Evolutionary conservation across 2,113 vertebrate genomes (phyloP), one percentile per base, ranked within the genome.

Genomic region (Chauna torquata): DNA sequence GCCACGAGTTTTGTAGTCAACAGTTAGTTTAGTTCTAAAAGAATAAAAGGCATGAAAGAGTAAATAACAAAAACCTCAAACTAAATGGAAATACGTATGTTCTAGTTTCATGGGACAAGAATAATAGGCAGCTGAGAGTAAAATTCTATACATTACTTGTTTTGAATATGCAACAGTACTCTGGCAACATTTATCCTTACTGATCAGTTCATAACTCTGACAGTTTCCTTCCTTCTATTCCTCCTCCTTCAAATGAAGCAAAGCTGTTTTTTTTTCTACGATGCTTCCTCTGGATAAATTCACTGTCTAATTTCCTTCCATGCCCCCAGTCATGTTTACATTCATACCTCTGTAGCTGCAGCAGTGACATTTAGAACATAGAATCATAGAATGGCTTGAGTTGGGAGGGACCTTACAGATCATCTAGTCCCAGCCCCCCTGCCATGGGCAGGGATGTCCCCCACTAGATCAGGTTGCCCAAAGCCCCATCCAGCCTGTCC

Each of bases 41-140:
- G 49, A 85, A 80, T 28, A 94, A 74, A 76, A 79, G 50, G 44
- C 47, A 76, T 42, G 52, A 65, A 85, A 86, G 3, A 75, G 40
- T 23, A 82, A 94, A 80, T 50, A 92, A 15, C 40, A 86, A 95
- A 72, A 64, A 5, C 10, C 27, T 49, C 22, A 82, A 62, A 82
- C 22, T 76, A 79, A 86, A 92, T 65, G n/a, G 91, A 96, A 96
- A 86, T 72, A 69, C 76, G 72, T 57, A 92, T 72, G 44, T 80
- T 86, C 64, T 69, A 82, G 59, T 62, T 90, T 88, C 34, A 36
- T 42, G 13, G 45, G 75, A 90, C 75, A 36, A 96, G 55, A 96
- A 71, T 15, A 86, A 90, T 20, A 89, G 19, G 58, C 84, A 80
- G 23, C 65, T 76, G 79, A 75, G 68, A 83, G 61, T 45, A 77